Evolutionary conservation across 2,888 invertebrate genomes (phyloP), one percentile per base, ranked within the genome.

Genomic region (Erannis defoliaria): DNA sequence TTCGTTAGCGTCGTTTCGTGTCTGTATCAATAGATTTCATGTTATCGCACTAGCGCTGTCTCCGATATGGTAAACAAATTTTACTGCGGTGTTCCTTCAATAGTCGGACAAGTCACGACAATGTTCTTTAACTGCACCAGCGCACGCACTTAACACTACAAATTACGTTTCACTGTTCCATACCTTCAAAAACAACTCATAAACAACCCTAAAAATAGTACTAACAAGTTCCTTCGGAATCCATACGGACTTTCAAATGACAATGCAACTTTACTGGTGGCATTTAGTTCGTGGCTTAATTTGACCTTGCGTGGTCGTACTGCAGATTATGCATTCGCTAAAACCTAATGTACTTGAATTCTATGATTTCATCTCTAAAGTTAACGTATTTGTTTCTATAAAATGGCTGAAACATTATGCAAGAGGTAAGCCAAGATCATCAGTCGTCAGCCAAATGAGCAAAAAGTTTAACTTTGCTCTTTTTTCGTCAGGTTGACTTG

Each of bases 71-170:
- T 80, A 84, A 85, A 84, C 86, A 86, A 83, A 85, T 86, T 86
- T 85, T 87, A 86, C 78, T 76, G 78, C 77, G 73, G 80, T 81
- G 80, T 86, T 80, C 76, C 78, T 72, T 72, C 77, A 78, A 75
- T 80, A 85, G 77, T 80, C 80, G 76, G 74, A 77, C 80, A 75
- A 84, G 88, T 89, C 89, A 90, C 89, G 90, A 81, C 75, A 86
- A 75, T 77, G 77, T 77, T 72, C 75, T 73, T 75, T 79, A 85
- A 89, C 80, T 82, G 77, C 73, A 73, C 73, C 72, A 70, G 68
- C 74, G 80, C 90, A 90, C 89, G 89, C 89, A 78, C 85, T 82
- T 84, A 78, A 83, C 87, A 82, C 85, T 80, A 73, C 51, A 62
- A 56, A 62, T 57, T 58, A 59, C 55, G 53, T 56, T 56, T 53